Percentiles rank a stretch among this genome's conserved stretches.
phyloP scores from a whole-genome alignment of 2,113 vertebrate species.

The Anolis carolinensis region DNA sequence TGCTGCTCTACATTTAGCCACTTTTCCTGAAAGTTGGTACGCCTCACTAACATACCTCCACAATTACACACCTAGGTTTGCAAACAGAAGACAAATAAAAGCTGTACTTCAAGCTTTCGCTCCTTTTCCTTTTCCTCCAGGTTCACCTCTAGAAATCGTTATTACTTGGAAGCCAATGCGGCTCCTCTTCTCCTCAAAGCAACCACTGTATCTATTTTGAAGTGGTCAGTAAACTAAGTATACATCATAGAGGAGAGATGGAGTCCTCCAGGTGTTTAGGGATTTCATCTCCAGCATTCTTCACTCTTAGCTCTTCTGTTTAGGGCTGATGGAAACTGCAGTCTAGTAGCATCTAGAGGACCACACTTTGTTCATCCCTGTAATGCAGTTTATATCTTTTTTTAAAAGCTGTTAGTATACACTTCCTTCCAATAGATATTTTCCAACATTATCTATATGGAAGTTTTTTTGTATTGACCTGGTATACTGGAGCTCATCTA shows the following conservation, averaged over 20 bases:
- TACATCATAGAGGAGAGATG: background rate
- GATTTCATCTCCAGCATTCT: too few species aligned
- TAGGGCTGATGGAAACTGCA: too few species aligned
- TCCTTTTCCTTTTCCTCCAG: background rate
- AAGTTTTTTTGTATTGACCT: too few species aligned
- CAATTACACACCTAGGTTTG: background rate
- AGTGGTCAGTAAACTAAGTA: background rate
- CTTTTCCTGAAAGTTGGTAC: background rate
- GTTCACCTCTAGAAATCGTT: too few species aligned
- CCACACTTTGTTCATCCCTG: too few species aligned
- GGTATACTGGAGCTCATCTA: background rate
- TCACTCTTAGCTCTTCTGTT: too few species aligned
- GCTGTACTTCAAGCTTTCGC: background rate
- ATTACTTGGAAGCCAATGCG: background rate
- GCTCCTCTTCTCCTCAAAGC: background rate
- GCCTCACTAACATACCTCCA: background rate
- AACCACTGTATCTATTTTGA: background rate
- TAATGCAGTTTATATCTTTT: too few species aligned
- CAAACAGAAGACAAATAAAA: background rate
- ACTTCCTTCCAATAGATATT: too few species aligned
- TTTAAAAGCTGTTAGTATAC: too few species aligned
- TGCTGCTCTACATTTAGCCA: background rate
- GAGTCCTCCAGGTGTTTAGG: background rate
- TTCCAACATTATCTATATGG: too few species aligned
- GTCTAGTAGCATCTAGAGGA: too few species aligned